Conservation (phyloP, 2,113 vertebrate species). For the Phalacrocorax pelagicus region DNA sequence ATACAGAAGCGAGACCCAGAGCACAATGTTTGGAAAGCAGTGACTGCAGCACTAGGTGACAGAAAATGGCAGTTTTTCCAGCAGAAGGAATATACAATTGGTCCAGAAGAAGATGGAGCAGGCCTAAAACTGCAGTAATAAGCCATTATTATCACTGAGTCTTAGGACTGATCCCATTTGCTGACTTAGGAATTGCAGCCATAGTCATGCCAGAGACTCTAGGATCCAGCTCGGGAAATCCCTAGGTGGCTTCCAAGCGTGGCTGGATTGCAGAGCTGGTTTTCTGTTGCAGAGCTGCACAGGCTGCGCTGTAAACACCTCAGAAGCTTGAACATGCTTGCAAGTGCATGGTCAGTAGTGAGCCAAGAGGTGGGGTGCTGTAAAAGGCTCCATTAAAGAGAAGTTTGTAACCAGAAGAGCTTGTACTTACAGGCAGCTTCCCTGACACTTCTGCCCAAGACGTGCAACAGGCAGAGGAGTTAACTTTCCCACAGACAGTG, state of each 20-base stretch:
- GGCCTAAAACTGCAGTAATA: not conserved
- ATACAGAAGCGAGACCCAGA: not conserved
- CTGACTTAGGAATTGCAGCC: conserved; percentile 23
- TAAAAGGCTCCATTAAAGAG: not conserved
- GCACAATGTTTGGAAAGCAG: not conserved
- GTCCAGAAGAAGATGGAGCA: not conserved
- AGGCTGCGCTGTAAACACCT: not conserved
- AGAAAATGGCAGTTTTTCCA: not conserved
- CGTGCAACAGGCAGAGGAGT: not conserved
- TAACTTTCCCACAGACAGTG: not conserved
- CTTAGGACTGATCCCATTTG: not conserved
- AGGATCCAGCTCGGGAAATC: conserved; percentile 1
- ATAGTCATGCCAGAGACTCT: not conserved
- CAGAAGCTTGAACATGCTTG: not conserved
- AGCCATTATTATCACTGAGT: not conserved
- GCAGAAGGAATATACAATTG: not conserved
- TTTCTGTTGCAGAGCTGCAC: not conserved
- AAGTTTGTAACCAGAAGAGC: not conserved
- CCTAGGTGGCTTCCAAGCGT: conserved; percentile 29
- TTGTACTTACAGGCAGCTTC: not conserved
- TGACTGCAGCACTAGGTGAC: not conserved
- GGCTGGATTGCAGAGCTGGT: not conserved
- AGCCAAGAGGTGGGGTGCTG: not conserved
- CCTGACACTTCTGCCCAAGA: not conserved
- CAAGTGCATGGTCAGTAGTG: not conserved